Evolutionary conservation across 2,797 vertebrate genomes (phyloP).

Genomic region (Dromococcyx pavoninus): DNA sequence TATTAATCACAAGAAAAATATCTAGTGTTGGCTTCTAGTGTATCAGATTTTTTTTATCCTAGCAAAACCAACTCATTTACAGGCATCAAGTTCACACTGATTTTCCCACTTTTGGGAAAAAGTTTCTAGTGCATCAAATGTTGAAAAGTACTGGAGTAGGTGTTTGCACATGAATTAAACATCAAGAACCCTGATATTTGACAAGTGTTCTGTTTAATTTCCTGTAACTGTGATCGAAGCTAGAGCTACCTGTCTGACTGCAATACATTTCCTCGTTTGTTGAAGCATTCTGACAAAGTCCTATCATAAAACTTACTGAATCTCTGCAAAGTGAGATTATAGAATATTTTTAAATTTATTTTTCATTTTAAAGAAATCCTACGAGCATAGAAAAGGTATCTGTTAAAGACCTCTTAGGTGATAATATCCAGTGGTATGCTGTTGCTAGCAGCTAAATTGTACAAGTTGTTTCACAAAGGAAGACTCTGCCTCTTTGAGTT

Average conservation of each 20-base stretch:
- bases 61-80: neutral
- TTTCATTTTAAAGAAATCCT: neutral
- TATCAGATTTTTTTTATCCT: neutral
- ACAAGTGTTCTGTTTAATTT: conserved; percentile 27
- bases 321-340: neutral
- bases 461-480: neutral
- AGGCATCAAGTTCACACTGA: neutral
- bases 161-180: conserved; percentile 36
- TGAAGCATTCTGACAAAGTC: neutral
- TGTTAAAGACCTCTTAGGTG: neutral
- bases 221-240: neutral
- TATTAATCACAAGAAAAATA: neutral
- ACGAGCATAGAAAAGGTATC: neutral
- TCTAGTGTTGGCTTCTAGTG: neutral
- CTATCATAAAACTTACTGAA: neutral
- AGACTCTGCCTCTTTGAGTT: neutral
- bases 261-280: neutral
- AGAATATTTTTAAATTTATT: neutral
- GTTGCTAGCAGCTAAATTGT: neutral
- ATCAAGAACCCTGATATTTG: neutral
- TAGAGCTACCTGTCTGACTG: neutral
- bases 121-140: neutral
- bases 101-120: neutral
- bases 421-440: neutral
- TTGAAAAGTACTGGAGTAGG: neutral